Base-by-base conservation (phyloP, 2,797 vertebrate species). In the Leptoclinus maculatus region DNA sequence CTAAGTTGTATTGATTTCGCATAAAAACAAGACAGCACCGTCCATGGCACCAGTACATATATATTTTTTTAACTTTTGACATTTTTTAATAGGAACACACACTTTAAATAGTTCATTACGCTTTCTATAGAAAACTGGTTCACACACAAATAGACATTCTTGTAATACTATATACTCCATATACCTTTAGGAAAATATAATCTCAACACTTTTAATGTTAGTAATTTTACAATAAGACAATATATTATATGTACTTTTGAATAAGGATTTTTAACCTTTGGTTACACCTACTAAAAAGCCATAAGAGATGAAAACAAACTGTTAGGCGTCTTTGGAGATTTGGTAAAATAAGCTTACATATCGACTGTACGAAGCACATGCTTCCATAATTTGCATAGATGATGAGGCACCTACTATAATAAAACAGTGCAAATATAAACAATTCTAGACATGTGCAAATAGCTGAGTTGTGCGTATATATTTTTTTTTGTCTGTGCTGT, bases 371-470 rank as follows among this genome's bases (percentile, higher is more conserved):
- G 41, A 56, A 66, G 45, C 23, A 63, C 49, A 74, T 45, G 64
- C 2, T 36, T 71, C 2, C 21, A 88, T 79, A 51, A 71, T 65
- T 25, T 59, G 41, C 3, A 19, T 41, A 68, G 7, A 78, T 5
- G 1, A 56, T 57, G 17, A 85, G 47, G 7, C 54, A 72, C 73
- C n/a, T 60, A n/a, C 66, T 70, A 79, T 39, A 49, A 66, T 54
- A 53, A 80, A 78, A 83, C 16, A 79, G 68, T 76, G 71, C 73
- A 91, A 90, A 83, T 83, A 83, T 81, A 74, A 82, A 66, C 16
- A 0, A 74, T 76, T 76, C 53, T 82, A 77, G 25, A 29, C 87
- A 85, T 75, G 83, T 91, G 88, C 85, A 90, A 89, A 91, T 80
- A 64, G 29, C 51, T 17, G 21, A 82, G 23, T 87, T 91, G 89